These are phyloP conservation scores for Sphyrna mokarran DNA, from an alignment of 2,113 vertebrate genomes.

Conservation along the genomic window DNA sequence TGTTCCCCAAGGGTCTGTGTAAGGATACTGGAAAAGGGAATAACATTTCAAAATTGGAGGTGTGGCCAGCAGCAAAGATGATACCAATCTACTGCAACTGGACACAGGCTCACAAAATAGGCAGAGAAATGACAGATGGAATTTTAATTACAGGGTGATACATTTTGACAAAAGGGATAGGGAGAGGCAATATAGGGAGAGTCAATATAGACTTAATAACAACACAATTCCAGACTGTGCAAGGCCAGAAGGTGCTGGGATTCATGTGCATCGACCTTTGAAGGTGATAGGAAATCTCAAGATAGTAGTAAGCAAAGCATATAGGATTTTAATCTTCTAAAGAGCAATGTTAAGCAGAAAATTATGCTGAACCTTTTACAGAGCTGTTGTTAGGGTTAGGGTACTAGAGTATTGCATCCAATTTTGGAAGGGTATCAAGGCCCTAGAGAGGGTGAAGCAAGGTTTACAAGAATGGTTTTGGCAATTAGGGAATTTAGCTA, in stretches of 20 bases:
- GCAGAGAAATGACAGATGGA: not conserved
- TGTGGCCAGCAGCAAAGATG: not conserved
- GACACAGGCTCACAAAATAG: not conserved
- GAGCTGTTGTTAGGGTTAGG: too few relatives aligned
- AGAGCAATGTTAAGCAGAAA: too few relatives aligned
- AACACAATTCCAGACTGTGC: not conserved
- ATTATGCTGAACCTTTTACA: too few relatives aligned
- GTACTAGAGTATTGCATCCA: too few relatives aligned
- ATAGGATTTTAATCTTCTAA: not conserved
- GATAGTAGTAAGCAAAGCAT: not conserved
- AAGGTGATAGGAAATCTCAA: not conserved
- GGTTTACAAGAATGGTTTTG: not conserved
- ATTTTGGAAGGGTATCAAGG: not conserved
- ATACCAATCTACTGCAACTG: not conserved
- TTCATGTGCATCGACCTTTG: not conserved
- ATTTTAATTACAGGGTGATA: not conserved
- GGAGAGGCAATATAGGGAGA: not conserved
- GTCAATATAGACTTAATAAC: not conserved
- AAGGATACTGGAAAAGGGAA: not conserved
- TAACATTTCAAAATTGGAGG: not conserved
- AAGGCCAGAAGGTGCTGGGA: too few relatives aligned
- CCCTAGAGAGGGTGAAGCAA: not conserved
- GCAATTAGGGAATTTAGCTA: not conserved
- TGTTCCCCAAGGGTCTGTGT: not conserved
- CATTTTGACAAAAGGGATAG: not conserved